A percentile compares a stretch with the other conserved stretches of the same genome.
Conservation (phyloP, 2,797 vertebrate genomes). For the Acanthornis magna region DNA sequence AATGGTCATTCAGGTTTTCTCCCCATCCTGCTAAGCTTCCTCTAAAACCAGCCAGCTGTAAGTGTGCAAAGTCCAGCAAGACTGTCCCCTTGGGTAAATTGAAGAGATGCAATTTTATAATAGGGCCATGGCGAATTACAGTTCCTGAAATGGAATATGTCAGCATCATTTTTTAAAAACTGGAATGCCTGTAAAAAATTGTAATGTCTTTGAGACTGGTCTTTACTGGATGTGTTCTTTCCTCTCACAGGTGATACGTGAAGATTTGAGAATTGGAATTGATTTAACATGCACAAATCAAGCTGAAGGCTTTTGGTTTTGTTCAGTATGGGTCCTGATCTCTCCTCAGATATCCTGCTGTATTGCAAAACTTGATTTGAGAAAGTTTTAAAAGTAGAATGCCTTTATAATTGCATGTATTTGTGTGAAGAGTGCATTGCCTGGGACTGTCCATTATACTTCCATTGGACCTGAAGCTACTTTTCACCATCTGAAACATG, state of each 20-base stretch:
- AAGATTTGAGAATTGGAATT: conserved; percentile 56
- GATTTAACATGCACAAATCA: conserved; percentile 41
- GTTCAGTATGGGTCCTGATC: conserved; percentile 43
- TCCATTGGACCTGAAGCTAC: background rate
- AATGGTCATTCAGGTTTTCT: background rate
- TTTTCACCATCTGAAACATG: background rate
- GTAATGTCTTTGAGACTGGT: background rate
- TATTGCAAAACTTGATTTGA: conserved; percentile 37
- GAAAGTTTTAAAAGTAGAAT: conserved; percentile 46
- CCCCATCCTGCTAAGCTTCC: background rate
- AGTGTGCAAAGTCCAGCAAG: background rate
- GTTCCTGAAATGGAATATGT: background rate
- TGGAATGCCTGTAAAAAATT: background rate
- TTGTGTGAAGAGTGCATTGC: conserved; percentile 56
- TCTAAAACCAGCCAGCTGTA: background rate
- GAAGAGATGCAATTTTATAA: background rate
- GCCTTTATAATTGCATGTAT: conserved; percentile 60
- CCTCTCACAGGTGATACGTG: conserved; percentile 47
- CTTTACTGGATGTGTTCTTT: background rate
- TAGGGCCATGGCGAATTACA: background rate
- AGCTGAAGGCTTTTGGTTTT: conserved; percentile 10
- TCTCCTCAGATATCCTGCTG: conserved; percentile 46
- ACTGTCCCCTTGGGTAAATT: background rate
- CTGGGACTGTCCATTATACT: background rate
- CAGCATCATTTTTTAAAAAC: background rate